Evolutionary conservation across 2,113 vertebrate species (phyloP).

Genomic region (Rhagologus leucostigma): DNA sequence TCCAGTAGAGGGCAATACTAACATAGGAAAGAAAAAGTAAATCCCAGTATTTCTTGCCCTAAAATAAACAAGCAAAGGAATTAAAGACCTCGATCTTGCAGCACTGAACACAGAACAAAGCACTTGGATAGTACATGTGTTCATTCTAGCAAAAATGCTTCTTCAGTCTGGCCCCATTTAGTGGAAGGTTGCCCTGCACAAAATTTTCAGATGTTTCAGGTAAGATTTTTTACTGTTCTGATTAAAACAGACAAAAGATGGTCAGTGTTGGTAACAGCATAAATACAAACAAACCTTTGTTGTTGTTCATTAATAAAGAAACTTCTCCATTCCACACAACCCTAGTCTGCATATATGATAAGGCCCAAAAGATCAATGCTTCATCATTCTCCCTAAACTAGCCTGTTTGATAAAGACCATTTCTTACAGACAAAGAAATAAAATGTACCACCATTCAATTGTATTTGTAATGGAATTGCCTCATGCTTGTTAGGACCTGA

Average conservation of each 20-base stretch:
- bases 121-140: neutral
- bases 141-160: neutral
- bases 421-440: conserved; percentile 8
- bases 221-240: neutral
- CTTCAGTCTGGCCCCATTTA: neutral
- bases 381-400: neutral
- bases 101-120: neutral
- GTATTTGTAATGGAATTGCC: neutral
- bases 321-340: neutral
- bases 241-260: neutral
- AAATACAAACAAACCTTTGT: neutral
- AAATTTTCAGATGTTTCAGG: neutral
- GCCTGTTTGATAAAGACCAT: neutral
- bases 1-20: conserved; percentile 42
- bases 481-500: neutral
- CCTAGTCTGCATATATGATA: neutral
- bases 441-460: neutral
- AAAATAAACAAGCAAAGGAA: neutral
- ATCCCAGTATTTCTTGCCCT: neutral
- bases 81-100: neutral
- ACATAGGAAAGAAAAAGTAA: neutral
- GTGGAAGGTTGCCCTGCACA: neutral
- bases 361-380: neutral
- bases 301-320: neutral
- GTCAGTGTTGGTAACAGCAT: neutral